Evolutionary conservation across 2,888 invertebrate genomes (phyloP), one percentile per base, ranked within the genome.

Genomic region (Belgica antarctica): DNA sequence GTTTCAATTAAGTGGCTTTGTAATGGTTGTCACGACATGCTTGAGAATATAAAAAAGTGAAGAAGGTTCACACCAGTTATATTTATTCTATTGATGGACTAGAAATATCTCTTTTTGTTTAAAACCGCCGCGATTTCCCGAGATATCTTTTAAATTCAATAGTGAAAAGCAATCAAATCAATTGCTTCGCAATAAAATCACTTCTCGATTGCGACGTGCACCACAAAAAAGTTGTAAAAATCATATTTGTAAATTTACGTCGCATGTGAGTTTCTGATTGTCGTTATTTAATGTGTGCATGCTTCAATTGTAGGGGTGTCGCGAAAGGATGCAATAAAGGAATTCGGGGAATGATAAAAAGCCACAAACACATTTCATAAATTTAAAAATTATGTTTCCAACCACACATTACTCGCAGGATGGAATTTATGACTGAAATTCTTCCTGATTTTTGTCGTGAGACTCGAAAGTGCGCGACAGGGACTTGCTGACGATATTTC

Each of bases 251-350:
- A 41, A 63, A 63, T 31, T 63, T 31, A 52, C 17, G 19, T 57
- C 28, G 24, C 46, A 57, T 47, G 24, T 57, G 28, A 17, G n/a
- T 19, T 19, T 7, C 59, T 28, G 28, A 25, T 31, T 57, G 52
- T 68, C 22, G n/a, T n/a, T 28, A 57, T 66, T 66, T 66, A 47
- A 66, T 66, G 57, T 52, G 8, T 46, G 47, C 25, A 68, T 34
- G 68, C 31, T 57, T 68, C 47, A 68, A 52, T 68, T 57, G 68
- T n/a, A 68, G 68, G 68, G 68, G 68, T 68, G 52, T 19, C 8
- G 27, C 2, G 57, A 47, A 65, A 65, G 68, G 57, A 68, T 34
- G 57, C 17, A 31, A 65, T 62, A 47, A 25, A 28, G 57, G 22
- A 57, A 68, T 68, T 25, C 10, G 15, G 34, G 12, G 7, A 34